Evolutionary conservation across 2,113 vertebrate species (phyloP).

Genomic region (Mesocricetus auratus): DNA sequence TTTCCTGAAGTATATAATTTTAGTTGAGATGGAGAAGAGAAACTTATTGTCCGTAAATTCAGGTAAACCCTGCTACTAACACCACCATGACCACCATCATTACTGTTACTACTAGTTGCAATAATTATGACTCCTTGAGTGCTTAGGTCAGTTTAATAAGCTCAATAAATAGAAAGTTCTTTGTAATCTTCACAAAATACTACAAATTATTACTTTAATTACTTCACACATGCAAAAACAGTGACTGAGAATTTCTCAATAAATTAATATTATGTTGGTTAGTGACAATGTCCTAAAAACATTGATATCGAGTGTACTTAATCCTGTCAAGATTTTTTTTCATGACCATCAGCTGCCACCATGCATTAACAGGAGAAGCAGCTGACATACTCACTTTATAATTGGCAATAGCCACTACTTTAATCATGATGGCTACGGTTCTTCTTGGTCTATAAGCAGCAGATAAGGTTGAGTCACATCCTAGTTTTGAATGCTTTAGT

Average conservation of each 20-base stretch:
- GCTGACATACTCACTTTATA: not conserved
- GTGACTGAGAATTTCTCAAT: not conserved
- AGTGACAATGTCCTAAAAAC: not conserved
- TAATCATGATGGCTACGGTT: not conserved
- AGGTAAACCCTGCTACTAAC: not conserved
- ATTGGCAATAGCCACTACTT: not conserved
- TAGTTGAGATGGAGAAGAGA: not conserved
- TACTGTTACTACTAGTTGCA: not conserved
- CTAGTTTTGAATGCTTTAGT: not conserved
- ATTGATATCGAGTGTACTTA: not conserved
- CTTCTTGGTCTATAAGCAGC: not conserved
- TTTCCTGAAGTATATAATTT: not conserved
- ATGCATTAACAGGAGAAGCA: not conserved
- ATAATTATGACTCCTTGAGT: not conserved
- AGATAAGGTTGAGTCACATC: not conserved
- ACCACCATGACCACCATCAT: not conserved
- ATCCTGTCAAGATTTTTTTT: not conserved
- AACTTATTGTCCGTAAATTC: not conserved
- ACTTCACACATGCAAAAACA: not conserved
- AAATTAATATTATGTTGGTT: not conserved
- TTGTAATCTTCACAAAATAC: not conserved
- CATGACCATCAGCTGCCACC: not conserved
- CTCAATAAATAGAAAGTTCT: not conserved
- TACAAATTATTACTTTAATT: not conserved
- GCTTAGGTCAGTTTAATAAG: not conserved